Percentiles rank a stretch among this genome's conserved stretches.
phyloP scores from a whole-genome alignment of 2,113 vertebrate species.

The Engystomops pustulosus region DNA sequence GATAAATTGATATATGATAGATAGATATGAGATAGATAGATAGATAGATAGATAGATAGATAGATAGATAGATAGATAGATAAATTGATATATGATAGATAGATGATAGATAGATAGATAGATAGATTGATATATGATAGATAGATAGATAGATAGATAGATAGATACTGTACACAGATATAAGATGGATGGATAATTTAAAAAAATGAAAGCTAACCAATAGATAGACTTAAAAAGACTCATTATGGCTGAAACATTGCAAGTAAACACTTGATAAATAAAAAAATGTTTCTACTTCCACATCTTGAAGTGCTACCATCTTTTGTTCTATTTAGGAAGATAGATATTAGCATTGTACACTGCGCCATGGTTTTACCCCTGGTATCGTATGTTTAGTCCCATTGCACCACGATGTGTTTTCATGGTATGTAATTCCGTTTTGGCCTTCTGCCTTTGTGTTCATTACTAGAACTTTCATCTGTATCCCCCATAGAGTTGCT shows the following conservation, averaged over 20 bases:
- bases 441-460: slow-evolving; percentile 33
- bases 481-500: slow-evolving; percentile 35
- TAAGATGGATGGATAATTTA: not conserved
- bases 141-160: not conserved
- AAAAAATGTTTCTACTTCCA: too few relatives aligned
- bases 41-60: not conserved
- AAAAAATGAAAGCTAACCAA: too few relatives aligned
- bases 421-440: too few relatives aligned
- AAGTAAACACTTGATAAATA: too few relatives aligned
- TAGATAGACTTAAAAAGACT: too few relatives aligned
- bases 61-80: not conserved
- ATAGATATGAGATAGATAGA: slow-evolving; percentile 2
- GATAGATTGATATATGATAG: not conserved
- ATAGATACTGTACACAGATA: not conserved
- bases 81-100: not conserved
- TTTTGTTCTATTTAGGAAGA: too few relatives aligned
- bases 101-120: slow-evolving; percentile 2
- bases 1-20: slow-evolving; percentile 2
- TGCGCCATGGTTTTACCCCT: too few relatives aligned
- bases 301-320: too few relatives aligned
- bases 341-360: not conserved
- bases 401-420: not conserved
- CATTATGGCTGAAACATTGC: too few relatives aligned
- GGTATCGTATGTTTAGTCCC: not conserved
- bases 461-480: not conserved